Conservation (phyloP, 2,797 vertebrate genomes). For the Muraenolepis orangiensis region DNA sequence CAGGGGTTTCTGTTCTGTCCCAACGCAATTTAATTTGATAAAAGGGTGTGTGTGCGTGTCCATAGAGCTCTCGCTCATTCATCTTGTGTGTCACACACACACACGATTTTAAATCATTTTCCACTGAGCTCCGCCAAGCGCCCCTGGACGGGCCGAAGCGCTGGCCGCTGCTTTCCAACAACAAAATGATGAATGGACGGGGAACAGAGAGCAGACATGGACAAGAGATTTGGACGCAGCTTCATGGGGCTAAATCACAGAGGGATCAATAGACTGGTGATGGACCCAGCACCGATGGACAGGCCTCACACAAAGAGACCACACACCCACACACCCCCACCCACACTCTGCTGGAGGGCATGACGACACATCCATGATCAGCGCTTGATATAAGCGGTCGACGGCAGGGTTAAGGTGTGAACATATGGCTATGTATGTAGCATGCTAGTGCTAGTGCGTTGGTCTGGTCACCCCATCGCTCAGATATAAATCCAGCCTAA, state of each 20-base stretch:
- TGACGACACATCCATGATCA: background rate
- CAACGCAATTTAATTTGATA: slow-evolving; percentile 24
- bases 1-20: slow-evolving; percentile 13
- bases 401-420: slow-evolving; percentile 36
- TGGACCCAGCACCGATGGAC: slow-evolving; percentile 9
- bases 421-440: slow-evolving; percentile 23
- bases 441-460: slow-evolving; percentile 25
- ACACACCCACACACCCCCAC: background rate
- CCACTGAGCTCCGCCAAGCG: slow-evolving; percentile 10
- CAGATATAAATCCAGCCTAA: slow-evolving; percentile 56
- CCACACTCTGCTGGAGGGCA: background rate
- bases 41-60: background rate
- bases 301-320: background rate
- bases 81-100: background rate
- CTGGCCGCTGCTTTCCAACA: slow-evolving; percentile 15
- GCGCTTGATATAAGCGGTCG: background rate
- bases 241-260: slow-evolving; percentile 27
- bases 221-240: slow-evolving; percentile 14
- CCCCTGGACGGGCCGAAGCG: slow-evolving; percentile 8
- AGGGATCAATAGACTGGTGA: slow-evolving; percentile 40
- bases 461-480: slow-evolving; percentile 14
- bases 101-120: slow-evolving; percentile 16
- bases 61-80: background rate
- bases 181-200: slow-evolving; percentile 29
- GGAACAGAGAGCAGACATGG: slow-evolving; percentile 27